Conservation (phyloP, 2,888 invertebrate species). For the Crossocerus cetratus region DNA sequence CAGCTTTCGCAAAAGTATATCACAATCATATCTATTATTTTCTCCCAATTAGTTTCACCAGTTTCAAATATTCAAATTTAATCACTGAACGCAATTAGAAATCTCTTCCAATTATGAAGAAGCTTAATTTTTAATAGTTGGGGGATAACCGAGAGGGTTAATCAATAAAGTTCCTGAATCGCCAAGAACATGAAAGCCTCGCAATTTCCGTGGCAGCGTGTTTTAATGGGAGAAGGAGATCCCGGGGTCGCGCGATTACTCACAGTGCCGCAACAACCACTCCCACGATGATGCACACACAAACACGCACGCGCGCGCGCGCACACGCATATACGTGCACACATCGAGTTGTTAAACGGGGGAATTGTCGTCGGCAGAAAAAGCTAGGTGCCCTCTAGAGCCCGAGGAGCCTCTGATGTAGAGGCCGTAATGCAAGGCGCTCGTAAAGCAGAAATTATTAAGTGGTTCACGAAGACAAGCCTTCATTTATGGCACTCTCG, state of each 20-base stretch:
- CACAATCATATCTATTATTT: too few species aligned
- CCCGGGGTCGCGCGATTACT: slow-evolving; percentile 48
- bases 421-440: slow-evolving; percentile 30
- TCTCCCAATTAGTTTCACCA: too few species aligned
- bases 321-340: slow-evolving; percentile 3
- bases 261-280: slow-evolving; percentile 42
- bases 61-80: too few species aligned
- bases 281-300: slow-evolving; percentile 42
- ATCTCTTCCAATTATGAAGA: too few species aligned
- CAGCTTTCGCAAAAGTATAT: too few species aligned
- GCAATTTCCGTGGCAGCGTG: too few species aligned
- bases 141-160: too few species aligned
- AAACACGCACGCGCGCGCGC: too few species aligned
- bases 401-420: slow-evolving; percentile 13
- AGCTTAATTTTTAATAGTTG: too few species aligned
- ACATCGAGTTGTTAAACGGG: neutral
- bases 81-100: too few species aligned
- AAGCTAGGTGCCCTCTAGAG: slow-evolving; percentile 42
- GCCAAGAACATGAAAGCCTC: too few species aligned
- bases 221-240: slow-evolving; percentile 10
- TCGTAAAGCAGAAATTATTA: slow-evolving; percentile 55
- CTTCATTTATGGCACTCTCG: slow-evolving; percentile 12
- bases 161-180: too few species aligned
- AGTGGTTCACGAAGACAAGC: slow-evolving; percentile 42
- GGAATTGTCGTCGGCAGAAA: slow-evolving; percentile 40